Evolutionary conservation across 2,888 invertebrate genomes (phyloP).

Genomic region (Amphipyra tragopoginis): DNA sequence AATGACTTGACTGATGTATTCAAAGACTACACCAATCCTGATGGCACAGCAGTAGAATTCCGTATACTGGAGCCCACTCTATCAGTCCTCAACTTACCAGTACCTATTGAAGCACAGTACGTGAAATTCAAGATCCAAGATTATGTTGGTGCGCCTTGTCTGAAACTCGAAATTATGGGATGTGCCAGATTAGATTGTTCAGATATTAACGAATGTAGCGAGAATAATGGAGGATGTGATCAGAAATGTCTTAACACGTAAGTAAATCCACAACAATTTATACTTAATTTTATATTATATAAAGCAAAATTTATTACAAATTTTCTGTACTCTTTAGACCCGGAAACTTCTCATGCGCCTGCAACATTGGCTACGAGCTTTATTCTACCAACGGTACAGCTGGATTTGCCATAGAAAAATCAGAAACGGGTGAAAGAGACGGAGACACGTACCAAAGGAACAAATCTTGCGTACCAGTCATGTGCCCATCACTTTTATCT

Average conservation of each 20-base stretch:
- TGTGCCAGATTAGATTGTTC: constrained; percentile 96
- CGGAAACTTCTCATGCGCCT: constrained; percentile 96
- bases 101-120: constrained; percentile 97
- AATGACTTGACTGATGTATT: constrained; percentile 97
- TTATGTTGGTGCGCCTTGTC: constrained; percentile 96
- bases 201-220: constrained; percentile 96
- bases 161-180: constrained; percentile 97
- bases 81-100: constrained; percentile 96
- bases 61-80: constrained; percentile 96
- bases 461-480: constrained; percentile 98
- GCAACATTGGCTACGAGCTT: constrained; percentile 97
- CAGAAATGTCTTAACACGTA: constrained; percentile 96
- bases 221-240: constrained; percentile 97
- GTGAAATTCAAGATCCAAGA: constrained; percentile 96
- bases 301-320: background rate
- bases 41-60: constrained; percentile 97
- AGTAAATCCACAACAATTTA: constrained; percentile 59
- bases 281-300: background rate
- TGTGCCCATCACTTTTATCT: constrained; percentile 94
- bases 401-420: constrained; percentile 94
- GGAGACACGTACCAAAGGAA: constrained; percentile 97
- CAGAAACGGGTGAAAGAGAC: constrained; percentile 96
- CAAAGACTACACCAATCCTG: constrained; percentile 97
- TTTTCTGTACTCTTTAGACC: constrained; percentile 87
- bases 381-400: constrained; percentile 97